phyloP scores from a whole-genome alignment of 1,140 invertebrate species.

The Agraylea sexmaculata region DNA sequence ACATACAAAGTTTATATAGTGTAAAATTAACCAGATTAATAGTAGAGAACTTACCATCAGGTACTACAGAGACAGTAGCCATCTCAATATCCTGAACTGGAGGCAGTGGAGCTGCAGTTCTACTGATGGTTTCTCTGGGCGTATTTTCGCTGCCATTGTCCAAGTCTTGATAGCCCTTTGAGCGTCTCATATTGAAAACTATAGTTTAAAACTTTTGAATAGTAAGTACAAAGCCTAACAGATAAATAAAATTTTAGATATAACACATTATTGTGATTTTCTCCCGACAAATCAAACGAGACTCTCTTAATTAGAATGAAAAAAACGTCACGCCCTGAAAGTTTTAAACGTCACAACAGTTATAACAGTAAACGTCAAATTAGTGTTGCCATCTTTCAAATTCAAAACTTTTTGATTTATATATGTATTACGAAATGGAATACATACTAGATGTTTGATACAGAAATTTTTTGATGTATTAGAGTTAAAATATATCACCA shows the following conservation, averaged over 20 bases:
- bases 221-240: too few species aligned
- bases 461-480: too few species aligned
- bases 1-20: conserved; percentile 22
- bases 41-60: conserved; percentile 50
- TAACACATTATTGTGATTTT: not conserved
- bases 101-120: conserved; percentile 22
- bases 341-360: conserved; percentile 21
- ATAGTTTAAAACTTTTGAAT: too few species aligned
- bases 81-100: conserved; percentile 58
- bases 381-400: conserved; percentile 15
- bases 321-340: conserved; percentile 13
- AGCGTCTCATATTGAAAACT: conserved; percentile 26
- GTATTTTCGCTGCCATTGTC: conserved; percentile 28
- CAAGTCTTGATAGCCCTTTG: conserved; percentile 39
- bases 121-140: conserved; percentile 25
- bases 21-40: not conserved
- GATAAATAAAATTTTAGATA: conserved; percentile 1
- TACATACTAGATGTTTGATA: too few species aligned
- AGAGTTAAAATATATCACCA: too few species aligned
- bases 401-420: too few species aligned
- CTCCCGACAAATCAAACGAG: too few species aligned
- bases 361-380: conserved; percentile 22
- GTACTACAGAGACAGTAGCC: conserved; percentile 67
- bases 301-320: too few species aligned
- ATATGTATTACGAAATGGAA: too few species aligned